Base-by-base conservation (phyloP, 2,888 invertebrate genomes). In the Chaitophorus viminalis region DNA sequence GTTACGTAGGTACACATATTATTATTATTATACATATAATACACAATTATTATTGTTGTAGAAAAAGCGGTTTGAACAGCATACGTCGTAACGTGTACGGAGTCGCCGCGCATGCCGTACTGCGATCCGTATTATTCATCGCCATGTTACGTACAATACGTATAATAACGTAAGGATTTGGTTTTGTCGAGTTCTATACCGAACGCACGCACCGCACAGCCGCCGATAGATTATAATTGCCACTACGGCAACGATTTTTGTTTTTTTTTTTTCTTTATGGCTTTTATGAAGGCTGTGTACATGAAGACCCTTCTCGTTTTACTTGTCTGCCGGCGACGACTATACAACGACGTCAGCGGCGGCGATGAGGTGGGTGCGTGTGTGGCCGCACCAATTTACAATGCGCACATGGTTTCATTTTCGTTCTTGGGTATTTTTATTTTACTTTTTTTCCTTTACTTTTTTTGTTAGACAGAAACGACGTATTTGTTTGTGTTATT, bases 281-380 rank as follows among this genome's bases (percentile, higher is more conserved):
- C 36, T 31, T 31, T 46, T 81, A 31, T 31, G 52, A 82, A 25
- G 60, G 46, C 68, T 14, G 70, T 11, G n/a, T 31, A 17, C 9
- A 6, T 6, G 17, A 31, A 82, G 54, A 74, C 82, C 82, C 82
- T 74, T 74, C 82, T 82, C 82, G 33, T 74, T 54, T 83, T 74
- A 60, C 54, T 74, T n/a, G 82, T 60, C 36, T 36, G 74, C 54
- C 14, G 29, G 14, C 29, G 52, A 29, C 29, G 74, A 29, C 8
- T 36, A 21, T 52, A 54, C 74, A 74, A 11, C 31, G 74, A n/a
- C 33, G 82, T 36, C 8, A 54, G 54, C 31, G 72, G 72, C 70
- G 82, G 6, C 5, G 78, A n/a, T n/a, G n/a, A n/a, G n/a, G n/a
- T n/a, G n/a, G n/a, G 60, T 83, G 60, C 29, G 74, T 74, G 31